Evolutionary conservation across 2,888 invertebrate genomes (phyloP), one percentile per base, ranked within the genome.

Genomic region (Xanthostigma xanthostigma): DNA sequence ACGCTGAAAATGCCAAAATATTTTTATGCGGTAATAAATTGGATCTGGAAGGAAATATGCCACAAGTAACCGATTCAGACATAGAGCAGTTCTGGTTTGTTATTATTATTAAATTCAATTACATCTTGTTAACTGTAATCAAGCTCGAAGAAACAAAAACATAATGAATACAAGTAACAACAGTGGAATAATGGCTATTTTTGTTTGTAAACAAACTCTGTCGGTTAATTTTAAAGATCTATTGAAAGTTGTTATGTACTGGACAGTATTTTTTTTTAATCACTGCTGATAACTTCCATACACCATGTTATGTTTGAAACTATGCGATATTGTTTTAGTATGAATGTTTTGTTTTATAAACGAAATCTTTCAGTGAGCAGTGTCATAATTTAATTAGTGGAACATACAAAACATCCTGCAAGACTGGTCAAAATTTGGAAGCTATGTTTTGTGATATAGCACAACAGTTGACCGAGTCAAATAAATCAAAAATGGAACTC

Each of bases 1-100:
- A 90, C 66, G 91, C 92, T 9, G 93, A 94, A 65, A 93, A 90
- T 68, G 93, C 93, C 6, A 91, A 92, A 70, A 93, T 95, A 64
- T 94, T 90, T 68, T 73, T 94, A 12, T 93, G 94, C 68, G 93
- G 93, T 44, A 94, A 93, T 64, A 93, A 93, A 69, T 78, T 79
- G 45, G 94, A 94, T 66, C 68, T 89, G 46, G 84, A 84, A 59
- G 79, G 78, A 10, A 67, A 71, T 17, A 76, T 77, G 46, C 82
- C 84, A 1, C 85, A 88, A 67, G 84, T 93, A 9, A 84, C 83
- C 12, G 89, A 92, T 63, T 76, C 80, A 49, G 92, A 93, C 64
- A 86, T 93, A 67, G 90, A 92, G 63, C 80, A 79, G 55, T 93
- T 94, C 66, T 87, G 85, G 83, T 84, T 72, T 64, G 61, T 57